Evolutionary conservation across 2,113 vertebrate species (phyloP), one percentile per base, ranked within the genome.

Genomic region (Ptychochromis oligacanthus): DNA sequence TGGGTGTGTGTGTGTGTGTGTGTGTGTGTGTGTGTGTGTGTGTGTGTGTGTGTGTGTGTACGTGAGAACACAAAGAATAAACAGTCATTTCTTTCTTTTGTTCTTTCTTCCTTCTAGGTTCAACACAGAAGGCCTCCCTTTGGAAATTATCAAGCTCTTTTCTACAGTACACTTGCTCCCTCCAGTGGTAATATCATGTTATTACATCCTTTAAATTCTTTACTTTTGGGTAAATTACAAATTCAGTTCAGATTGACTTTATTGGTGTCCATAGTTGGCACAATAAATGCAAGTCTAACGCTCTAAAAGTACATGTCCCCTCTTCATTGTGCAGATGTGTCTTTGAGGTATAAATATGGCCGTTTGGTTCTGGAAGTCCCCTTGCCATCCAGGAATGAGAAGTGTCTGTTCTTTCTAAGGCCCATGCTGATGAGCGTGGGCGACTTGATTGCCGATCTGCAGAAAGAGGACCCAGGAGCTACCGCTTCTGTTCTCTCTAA

Each of bases 301-400:
- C 13, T 43, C 22, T 65, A 2, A 64, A 49, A 24, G 2, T 3
- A 18, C 5, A 54, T 28, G 14, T 40, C 1, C 22, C 2, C 28
- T n/a, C 20, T n/a, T 72, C 20, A 5, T 5, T 80, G 17, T 56
- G 43, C 83, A 97, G 97, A 96, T 87, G 92, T 96, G 76, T 96
- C 93, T 34, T 46, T 99, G 80, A 93, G 83, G 87, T 97, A 97
- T 88, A 97, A 92, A 87, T 92, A 97, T 28, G 97, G 97, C 13
- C 96, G 97, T 24, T 95, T 97, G n/a, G 90, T 96, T 60, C 90
- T 99, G 89, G 97, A 97, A 28, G 93, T 99, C 6, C 95, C 74
- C 0, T 80, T 99, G 86, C 97, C 98, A 2, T 97, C 98, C 76
- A 97, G 97, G 90, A 94, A 90, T 0, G 98, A 99, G 90, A 96